Evolutionary conservation across 2,113 vertebrate genomes (phyloP).

Genomic region (Archocentrus centrarchus): DNA sequence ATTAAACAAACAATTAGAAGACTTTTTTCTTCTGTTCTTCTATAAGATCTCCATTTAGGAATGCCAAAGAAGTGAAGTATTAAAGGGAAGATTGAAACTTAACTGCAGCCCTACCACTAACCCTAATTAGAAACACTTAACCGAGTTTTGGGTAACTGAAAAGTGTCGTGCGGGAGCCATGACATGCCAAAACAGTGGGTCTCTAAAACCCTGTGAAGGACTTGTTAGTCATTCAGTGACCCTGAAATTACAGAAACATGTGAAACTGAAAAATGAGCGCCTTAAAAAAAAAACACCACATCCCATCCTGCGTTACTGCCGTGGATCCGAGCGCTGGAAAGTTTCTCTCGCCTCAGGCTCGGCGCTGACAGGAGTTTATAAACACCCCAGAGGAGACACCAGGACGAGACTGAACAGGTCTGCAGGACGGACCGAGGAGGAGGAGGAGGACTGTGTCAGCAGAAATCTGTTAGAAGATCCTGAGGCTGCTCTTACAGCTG

Average conservation of each 20-base stretch:
- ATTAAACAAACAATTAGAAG: neutral
- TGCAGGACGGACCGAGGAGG: neutral
- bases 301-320: neutral
- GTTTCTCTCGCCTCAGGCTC: slow-evolving; percentile 21
- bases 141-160: neutral
- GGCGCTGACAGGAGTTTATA: slow-evolving; percentile 29
- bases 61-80: neutral
- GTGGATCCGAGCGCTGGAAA: slow-evolving; percentile 11
- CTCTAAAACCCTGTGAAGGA: neutral
- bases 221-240: neutral
- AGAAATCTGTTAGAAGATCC: slow-evolving; percentile 8
- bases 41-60: neutral
- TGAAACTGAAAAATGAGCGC: too few relatives aligned
- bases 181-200: too few relatives aligned
- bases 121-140: neutral
- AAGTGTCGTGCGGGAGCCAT: too few relatives aligned
- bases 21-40: neutral
- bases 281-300: neutral
- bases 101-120: neutral
- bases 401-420: slow-evolving; percentile 19
- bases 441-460: neutral
- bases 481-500: slow-evolving; percentile 9
- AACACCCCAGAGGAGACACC: neutral
- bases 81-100: too few relatives aligned
- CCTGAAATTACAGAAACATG: neutral